Evolutionary conservation across 2,113 vertebrate genomes (phyloP), one percentile per base, ranked within the genome.

Genomic region (Corapipo altera): DNA sequence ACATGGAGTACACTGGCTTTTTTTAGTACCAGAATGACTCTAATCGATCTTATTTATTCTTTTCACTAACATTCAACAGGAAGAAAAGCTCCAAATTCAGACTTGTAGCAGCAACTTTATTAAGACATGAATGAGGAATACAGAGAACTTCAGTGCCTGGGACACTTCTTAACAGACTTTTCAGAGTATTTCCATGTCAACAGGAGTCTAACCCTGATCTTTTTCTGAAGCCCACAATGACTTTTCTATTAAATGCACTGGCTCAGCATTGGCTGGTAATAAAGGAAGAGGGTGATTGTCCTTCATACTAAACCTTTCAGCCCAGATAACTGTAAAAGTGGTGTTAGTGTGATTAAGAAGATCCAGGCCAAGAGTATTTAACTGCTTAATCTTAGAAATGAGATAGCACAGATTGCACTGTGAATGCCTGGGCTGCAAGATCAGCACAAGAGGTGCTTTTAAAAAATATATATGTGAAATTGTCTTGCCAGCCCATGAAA

Each of bases 291-390:
- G 55, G 17, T 6, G 33, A 46, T 65, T 86, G 88, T 90, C 79
- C 75, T 93, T 86, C 59, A 49, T 44, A 26, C 26, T 81, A 86
- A 92, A 89, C 73, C 73, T 84, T 93, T 92, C 88, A 86, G 80
- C 21, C 61, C 39, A 81, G 46, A 85, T 78, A 69, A 72, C 33
- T 95, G 91, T 92, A 91, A 92, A 96, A 95, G 57, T 81, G 52
- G 33, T 95, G 72, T 95, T 92, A 93, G 89, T 44, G 76, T 89
- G 89, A 97, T 96, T 89, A 91, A 71, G 83, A 74, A 91, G 80
- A 75, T 57, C 52, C 65, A 91, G 89, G 89, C 95, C 95, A 95
- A 89, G 69, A 44, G 61, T 71, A 67, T 90, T 94, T 92, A 91
- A 92, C 80, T 92, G 86, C 73, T 69, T 92, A 22, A 86, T 93